Conservation (phyloP, 2,888 invertebrate genomes). For the Agapostemon virescens region DNA sequence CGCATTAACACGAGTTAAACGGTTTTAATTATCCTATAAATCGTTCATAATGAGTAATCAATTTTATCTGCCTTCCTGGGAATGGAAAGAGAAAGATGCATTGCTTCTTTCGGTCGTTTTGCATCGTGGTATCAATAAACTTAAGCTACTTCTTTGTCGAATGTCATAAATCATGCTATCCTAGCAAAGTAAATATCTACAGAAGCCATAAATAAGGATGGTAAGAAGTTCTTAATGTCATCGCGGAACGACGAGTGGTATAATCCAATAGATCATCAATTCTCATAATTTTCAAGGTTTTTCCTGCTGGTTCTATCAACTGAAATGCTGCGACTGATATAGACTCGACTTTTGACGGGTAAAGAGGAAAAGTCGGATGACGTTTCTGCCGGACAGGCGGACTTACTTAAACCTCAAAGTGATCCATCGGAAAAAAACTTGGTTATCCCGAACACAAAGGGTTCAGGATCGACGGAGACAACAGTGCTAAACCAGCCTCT, state of each 20-base stretch:
- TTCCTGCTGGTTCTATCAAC: neutral
- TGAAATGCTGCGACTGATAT: neutral
- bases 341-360: neutral
- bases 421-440: conserved; percentile 12
- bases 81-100: neutral
- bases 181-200: neutral
- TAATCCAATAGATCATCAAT: conserved; percentile 15
- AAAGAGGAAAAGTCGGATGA: neutral
- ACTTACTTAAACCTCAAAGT: conserved; percentile 33
- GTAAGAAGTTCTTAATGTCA: neutral
- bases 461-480: conserved; percentile 4
- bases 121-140: neutral
- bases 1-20: neutral
- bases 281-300: conserved; percentile 1
- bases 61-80: neutral
- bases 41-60: neutral
- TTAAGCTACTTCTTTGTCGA: neutral
- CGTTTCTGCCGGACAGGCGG: neutral
- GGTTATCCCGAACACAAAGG: conserved; percentile 1
- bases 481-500: conserved; percentile 30
- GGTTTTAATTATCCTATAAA: neutral
- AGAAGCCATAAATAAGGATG: neutral
- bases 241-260: neutral
- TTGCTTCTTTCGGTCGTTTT: neutral
- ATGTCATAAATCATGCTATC: neutral